A percentile compares a stretch with the other conserved stretches of the same genome.
Conservation (phyloP, 1,140 invertebrate species). For the Habropoda laboriosa region DNA sequence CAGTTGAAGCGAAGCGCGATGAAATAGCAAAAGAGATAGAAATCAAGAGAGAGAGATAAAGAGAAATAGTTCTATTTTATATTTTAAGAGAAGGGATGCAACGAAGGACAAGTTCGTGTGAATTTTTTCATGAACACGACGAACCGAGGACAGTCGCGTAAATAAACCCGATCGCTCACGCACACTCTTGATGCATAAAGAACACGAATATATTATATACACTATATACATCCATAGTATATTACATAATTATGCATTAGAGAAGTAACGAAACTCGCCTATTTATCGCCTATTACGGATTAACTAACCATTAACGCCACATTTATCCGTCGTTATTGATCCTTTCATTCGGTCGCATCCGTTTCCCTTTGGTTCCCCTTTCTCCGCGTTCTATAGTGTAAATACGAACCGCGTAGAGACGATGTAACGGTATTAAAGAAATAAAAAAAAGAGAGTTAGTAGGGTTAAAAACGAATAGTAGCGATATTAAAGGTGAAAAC, state of each 20-base stretch:
- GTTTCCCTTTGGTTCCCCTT: slow-evolving; percentile 27
- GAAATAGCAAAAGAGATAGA: too few species aligned
- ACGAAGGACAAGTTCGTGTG: slow-evolving; percentile 22
- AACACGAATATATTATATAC: slow-evolving; percentile 31
- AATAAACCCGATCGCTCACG: slow-evolving; percentile 40
- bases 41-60: slow-evolving; percentile 5
- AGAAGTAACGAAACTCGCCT: slow-evolving; percentile 4
- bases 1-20: not conserved
- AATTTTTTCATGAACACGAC: slow-evolving; percentile 10
- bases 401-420: slow-evolving; percentile 39
- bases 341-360: not conserved
- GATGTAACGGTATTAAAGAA: slow-evolving; percentile 42
- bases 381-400: slow-evolving; percentile 18
- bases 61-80: slow-evolving; percentile 26
- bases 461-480: slow-evolving; percentile 26
- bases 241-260: slow-evolving; percentile 38
- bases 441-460: slow-evolving; percentile 18
- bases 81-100: slow-evolving; percentile 26
- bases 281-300: slow-evolving; percentile 1
- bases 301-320: not conserved
- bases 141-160: slow-evolving; percentile 23
- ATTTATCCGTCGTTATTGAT: slow-evolving; percentile 1
- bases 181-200: slow-evolving; percentile 46
- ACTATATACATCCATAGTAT: slow-evolving; percentile 23
- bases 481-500: slow-evolving; percentile 48